A percentile compares a stretch with the other conserved stretches of the same genome.
Conservation (phyloP, 2,113 vertebrate genomes). For the Talpa occidentalis region DNA sequence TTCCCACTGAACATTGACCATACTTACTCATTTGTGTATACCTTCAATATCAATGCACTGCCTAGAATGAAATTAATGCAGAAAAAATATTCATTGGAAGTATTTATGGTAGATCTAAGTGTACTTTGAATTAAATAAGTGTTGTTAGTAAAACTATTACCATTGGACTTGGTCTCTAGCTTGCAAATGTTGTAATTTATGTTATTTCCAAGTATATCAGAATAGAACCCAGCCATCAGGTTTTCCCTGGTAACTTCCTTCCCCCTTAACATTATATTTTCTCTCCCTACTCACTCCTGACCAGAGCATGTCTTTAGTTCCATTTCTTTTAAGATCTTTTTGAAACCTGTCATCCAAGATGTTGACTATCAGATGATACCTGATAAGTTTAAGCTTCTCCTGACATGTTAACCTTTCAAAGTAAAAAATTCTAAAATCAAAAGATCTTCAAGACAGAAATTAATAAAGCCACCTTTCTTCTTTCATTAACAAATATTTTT, state of each 20-base stretch:
- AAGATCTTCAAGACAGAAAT: not conserved
- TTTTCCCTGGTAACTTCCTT: not conserved
- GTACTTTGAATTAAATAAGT: not conserved
- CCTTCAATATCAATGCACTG: not conserved
- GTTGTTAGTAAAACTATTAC: not conserved
- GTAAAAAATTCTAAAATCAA: not conserved
- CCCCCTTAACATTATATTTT: not conserved
- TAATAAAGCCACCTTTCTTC: not conserved
- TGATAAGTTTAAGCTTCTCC: not conserved
- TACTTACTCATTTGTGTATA: not conserved
- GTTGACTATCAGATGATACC: not conserved
- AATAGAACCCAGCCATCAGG: not conserved
- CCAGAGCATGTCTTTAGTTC: not conserved
- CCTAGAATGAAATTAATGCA: not conserved
- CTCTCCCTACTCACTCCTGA: not conserved
- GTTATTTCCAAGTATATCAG: not conserved
- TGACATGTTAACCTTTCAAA: constrained; percentile 21
- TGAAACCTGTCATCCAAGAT: not conserved
- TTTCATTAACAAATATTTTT: not conserved
- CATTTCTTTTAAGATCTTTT: not conserved
- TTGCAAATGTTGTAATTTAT: not conserved
- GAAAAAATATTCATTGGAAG: not conserved
- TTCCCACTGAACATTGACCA: not conserved
- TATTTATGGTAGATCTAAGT: not conserved
- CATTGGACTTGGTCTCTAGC: not conserved